These are phyloP conservation scores for Cetonia aurata DNA, from an alignment of 2,888 invertebrate genomes.

Conservation along the genomic window DNA sequence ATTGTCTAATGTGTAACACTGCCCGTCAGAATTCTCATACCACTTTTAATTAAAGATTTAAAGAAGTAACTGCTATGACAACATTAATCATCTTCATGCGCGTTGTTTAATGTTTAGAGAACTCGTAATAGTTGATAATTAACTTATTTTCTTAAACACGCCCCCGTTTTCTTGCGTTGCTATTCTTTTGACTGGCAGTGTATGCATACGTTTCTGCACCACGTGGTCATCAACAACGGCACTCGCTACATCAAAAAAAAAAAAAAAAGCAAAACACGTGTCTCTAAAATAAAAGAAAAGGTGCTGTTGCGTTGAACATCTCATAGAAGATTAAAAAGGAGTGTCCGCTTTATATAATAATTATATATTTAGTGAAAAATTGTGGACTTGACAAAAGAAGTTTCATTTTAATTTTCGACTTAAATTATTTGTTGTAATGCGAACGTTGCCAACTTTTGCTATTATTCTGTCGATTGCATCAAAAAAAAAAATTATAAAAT, in stretches of 20 bases:
- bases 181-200: too few relatives aligned
- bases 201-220: too few relatives aligned
- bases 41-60: too few relatives aligned
- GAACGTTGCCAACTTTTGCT: conserved; percentile 36
- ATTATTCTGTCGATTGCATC: conserved; percentile 25
- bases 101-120: too few relatives aligned
- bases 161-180: too few relatives aligned
- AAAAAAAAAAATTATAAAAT: conserved; percentile 23
- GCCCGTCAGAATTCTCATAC: too few relatives aligned
- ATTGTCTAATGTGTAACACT: too few relatives aligned
- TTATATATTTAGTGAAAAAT: conserved; percentile 35
- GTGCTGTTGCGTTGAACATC: conserved; percentile 11
- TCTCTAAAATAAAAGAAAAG: conserved; percentile 10
- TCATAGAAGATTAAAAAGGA: conserved; percentile 12
- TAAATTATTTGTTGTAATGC: conserved; percentile 17
- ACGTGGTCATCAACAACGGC: too few relatives aligned
- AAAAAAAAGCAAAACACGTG: conserved; percentile 12
- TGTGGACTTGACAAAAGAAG: conserved; percentile 19
- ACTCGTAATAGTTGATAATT: too few relatives aligned
- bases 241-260: conserved; percentile 4
- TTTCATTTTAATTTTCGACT: conserved; percentile 10
- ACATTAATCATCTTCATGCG: too few relatives aligned
- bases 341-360: conserved; percentile 28
- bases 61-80: too few relatives aligned
- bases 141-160: too few relatives aligned